A percentile compares a stretch with the other conserved stretches of the same genome.
Conservation (phyloP, 2,888 invertebrate species). For the Zonitis immaculata region DNA sequence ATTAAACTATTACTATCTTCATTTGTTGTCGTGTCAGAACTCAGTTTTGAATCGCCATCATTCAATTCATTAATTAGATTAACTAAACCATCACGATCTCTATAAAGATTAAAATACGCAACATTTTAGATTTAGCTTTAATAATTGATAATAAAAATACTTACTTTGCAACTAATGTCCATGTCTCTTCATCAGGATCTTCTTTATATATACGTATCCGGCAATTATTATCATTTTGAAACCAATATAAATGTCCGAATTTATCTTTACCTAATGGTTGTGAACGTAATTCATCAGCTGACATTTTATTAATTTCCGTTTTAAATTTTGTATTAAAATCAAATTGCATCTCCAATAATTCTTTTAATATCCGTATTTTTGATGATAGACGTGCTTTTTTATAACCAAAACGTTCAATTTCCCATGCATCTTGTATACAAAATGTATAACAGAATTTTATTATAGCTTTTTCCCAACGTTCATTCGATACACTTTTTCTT, state of each 20-base stretch:
- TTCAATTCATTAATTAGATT: constrained; percentile 71
- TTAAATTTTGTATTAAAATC: constrained; percentile 93
- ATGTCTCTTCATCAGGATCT: constrained; percentile 93
- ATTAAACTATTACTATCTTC: constrained; percentile 61
- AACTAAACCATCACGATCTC: constrained; percentile 67
- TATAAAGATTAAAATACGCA: too few relatives aligned
- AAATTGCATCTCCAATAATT: constrained; percentile 90
- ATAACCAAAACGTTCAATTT: constrained; percentile 92
- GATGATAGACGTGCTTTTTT: constrained; percentile 83
- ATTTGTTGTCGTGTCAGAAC: constrained; percentile 56
- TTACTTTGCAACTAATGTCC: constrained; percentile 87
- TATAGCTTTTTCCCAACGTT: constrained; percentile 86
- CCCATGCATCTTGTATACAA: constrained; percentile 90
- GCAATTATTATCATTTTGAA: constrained; percentile 81
- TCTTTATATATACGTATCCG: constrained; percentile 91
- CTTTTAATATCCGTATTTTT: constrained; percentile 84
- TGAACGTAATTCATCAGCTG: constrained; percentile 74
- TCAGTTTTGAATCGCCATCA: constrained; percentile 62
- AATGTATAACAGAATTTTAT: constrained; percentile 89
- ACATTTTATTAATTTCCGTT: constrained; percentile 72
- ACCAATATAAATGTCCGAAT: constrained; percentile 90
- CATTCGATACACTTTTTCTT: constrained; percentile 73
- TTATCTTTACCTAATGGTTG: constrained; percentile 90
- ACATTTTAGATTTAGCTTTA: too few relatives aligned
- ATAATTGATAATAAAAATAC: too few relatives aligned